Percentiles rank a stretch among this genome's conserved stretches.
Conservation (phyloP, 2,888 invertebrate species). For the Drosophila mettleri region DNA sequence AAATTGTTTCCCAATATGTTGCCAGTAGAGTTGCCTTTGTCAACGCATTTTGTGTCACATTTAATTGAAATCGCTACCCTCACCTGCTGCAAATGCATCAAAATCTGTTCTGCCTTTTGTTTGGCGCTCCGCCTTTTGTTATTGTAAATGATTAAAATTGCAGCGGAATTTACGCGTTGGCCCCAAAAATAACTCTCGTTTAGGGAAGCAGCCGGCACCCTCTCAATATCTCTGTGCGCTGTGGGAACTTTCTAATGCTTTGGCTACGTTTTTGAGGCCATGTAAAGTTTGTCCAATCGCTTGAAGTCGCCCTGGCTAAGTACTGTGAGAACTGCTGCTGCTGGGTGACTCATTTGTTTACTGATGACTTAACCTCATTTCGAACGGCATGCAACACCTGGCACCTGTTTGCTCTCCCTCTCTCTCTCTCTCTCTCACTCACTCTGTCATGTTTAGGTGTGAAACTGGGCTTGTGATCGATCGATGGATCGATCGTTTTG, state of each 20-base stretch:
- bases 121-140: conserved; percentile 54
- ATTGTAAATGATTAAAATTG: conserved; percentile 75
- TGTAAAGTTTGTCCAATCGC: conserved; percentile 71
- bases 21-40: conserved; percentile 59
- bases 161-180: conserved; percentile 44
- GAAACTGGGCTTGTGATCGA: conserved; percentile 69
- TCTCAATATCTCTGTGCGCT: conserved; percentile 24
- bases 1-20: conserved; percentile 71
- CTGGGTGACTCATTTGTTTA: conserved; percentile 70
- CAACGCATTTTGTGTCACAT: conserved; percentile 73
- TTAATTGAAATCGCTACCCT: conserved; percentile 73
- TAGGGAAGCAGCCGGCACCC: conserved; percentile 23
- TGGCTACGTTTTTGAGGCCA: conserved; percentile 55
- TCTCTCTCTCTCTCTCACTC: not conserved
- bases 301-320: conserved; percentile 52
- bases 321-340: conserved; percentile 74
- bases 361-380: conserved; percentile 79
- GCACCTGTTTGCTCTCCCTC: conserved; percentile 47
- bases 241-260: conserved; percentile 77
- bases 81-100: conserved; percentile 77
- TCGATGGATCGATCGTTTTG: conserved; percentile 26
- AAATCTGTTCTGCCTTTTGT: conserved; percentile 48
- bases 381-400: conserved; percentile 33
- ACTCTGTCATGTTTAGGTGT: conserved; percentile 52
- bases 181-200: conserved; percentile 14